These are phyloP conservation scores for Semotilus atromaculatus DNA, from an alignment of 2,797 vertebrate species.

Conservation along the genomic window DNA sequence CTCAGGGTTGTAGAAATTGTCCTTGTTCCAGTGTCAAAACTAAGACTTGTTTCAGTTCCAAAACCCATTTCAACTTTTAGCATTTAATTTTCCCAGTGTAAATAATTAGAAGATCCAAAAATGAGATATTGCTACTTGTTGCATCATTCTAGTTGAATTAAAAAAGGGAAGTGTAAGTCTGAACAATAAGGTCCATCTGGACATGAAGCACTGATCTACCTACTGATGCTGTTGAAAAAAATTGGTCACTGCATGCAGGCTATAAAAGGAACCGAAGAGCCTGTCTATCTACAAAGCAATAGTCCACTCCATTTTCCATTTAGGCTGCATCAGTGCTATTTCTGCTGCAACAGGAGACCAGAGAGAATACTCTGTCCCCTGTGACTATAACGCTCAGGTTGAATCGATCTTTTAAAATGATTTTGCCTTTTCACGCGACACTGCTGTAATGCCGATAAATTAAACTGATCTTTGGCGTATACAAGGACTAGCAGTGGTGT, in stretches of 20 bases:
- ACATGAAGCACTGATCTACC: neutral
- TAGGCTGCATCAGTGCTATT: constrained; percentile 47
- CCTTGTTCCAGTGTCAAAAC: constrained; percentile 18
- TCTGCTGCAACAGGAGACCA: constrained; percentile 46
- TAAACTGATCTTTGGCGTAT: constrained; percentile 32
- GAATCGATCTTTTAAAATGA: constrained; percentile 57
- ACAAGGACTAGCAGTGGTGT: constrained; percentile 1
- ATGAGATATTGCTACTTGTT: neutral
- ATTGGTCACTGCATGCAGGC: constrained; percentile 12
- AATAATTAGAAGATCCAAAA: neutral
- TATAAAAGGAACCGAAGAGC: constrained; percentile 25
- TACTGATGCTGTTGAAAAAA: neutral
- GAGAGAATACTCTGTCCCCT: constrained; percentile 30
- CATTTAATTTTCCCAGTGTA: neutral
- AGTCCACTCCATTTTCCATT: constrained; percentile 29
- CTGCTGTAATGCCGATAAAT: constrained; percentile 54
- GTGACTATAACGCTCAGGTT: constrained; percentile 16
- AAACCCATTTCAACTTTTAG: neutral
- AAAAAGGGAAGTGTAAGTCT: neutral
- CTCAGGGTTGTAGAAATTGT: neutral
- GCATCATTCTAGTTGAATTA: neutral
- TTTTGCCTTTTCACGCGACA: constrained; percentile 48
- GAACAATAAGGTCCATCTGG: constrained; percentile 1
- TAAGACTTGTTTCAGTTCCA: neutral
- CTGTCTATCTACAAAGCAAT: constrained; percentile 25